These are phyloP conservation scores for Formicarius rufipectus DNA, from an alignment of 2,113 vertebrate species.

Conservation along the genomic window DNA sequence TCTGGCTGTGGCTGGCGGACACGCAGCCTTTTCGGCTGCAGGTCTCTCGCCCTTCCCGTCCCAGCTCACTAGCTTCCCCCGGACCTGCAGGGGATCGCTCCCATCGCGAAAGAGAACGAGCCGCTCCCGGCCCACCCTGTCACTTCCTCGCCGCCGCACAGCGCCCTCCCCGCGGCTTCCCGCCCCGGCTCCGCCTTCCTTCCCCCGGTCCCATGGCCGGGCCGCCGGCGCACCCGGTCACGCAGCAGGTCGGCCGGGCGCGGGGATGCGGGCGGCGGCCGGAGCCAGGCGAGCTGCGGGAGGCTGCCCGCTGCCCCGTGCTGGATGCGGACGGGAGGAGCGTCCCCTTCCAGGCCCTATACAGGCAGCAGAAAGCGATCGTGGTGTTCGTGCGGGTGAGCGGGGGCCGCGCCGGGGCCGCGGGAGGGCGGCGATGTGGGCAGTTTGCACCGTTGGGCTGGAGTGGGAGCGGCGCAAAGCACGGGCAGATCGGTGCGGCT, in stretches of 20 bases:
- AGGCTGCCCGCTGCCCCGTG: slow-evolving; percentile 69
- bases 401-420: background rate
- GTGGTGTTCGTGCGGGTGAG: slow-evolving; percentile 91
- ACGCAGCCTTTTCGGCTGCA: accelerated
- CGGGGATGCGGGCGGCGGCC: background rate
- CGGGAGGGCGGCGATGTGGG: accelerated
- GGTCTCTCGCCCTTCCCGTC: accelerated
- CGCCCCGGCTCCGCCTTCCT: background rate
- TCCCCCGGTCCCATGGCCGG: slow-evolving; percentile 25
- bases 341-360: slow-evolving; percentile 77
- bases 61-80: accelerated
- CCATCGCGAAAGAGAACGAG: too few species aligned
- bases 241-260: slow-evolving; percentile 72
- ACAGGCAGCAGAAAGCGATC: slow-evolving; percentile 78
- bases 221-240: slow-evolving; percentile 62
- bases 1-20: accelerated
- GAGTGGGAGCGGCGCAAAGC: accelerated
- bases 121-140: too few species aligned
- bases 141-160: background rate
- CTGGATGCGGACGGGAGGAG: slow-evolving; percentile 74
- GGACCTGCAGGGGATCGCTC: background rate
- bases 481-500: accelerated
- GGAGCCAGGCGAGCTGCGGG: slow-evolving; percentile 6
- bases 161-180: background rate
- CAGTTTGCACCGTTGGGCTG: accelerated